Conservation (phyloP, 2,113 vertebrate species). For the Platysteira castanea region DNA sequence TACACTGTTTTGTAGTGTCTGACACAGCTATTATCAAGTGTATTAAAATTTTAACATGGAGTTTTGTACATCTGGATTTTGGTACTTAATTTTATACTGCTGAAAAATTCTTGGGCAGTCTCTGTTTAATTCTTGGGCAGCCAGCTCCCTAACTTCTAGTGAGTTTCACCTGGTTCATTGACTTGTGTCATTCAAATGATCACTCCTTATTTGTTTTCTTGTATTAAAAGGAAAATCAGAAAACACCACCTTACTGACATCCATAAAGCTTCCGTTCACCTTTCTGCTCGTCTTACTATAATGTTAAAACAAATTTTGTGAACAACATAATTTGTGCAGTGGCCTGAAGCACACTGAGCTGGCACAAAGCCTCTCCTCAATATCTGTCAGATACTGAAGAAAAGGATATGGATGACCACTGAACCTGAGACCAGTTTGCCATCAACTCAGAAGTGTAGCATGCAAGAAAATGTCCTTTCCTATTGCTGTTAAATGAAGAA, state of each 20-base stretch:
- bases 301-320: neutral
- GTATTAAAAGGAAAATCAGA: neutral
- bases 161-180: neutral
- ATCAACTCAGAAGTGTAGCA: slow-evolving; percentile 11
- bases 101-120: neutral
- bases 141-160: neutral
- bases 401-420: neutral
- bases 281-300: neutral
- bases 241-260: neutral
- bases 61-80: neutral
- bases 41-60: neutral
- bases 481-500: neutral
- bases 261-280: neutral
- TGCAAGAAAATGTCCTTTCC: neutral
- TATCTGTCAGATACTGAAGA: neutral
- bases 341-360: neutral
- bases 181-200: neutral
- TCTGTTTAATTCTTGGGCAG: neutral
- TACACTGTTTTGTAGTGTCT: neutral
- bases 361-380: neutral
- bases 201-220: neutral
- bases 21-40: neutral
- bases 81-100: neutral
- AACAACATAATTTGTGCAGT: neutral
- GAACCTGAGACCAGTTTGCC: neutral